Evolutionary conservation across 2,797 vertebrate genomes (phyloP).

Genomic region (Neosalanx taihuensis): DNA sequence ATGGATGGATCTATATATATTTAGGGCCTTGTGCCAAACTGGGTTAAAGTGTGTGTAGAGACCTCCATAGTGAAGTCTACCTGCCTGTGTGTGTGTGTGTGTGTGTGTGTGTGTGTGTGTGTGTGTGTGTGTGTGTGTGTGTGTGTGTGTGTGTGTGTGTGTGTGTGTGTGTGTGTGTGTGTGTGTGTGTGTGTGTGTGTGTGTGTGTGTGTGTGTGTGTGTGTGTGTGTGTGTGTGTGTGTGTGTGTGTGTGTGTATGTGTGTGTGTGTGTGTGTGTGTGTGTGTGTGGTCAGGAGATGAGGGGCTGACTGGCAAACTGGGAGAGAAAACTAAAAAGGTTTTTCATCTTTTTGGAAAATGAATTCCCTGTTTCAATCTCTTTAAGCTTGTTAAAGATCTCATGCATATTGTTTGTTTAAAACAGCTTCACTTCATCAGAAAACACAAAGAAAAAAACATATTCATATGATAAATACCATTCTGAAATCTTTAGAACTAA

Average conservation of each 20-base stretch:
- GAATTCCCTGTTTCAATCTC: slow-evolving; percentile 74
- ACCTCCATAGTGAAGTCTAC: no score
- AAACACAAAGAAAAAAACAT: slow-evolving; percentile 75
- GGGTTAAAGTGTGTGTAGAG: no score
- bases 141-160: no score
- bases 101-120: no score
- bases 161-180: slow-evolving; percentile 39
- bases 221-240: no score
- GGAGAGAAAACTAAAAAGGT: slow-evolving; percentile 37
- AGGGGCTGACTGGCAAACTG: slow-evolving; percentile 27
- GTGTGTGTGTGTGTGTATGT: slow-evolving; percentile 49
- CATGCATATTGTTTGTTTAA: slow-evolving; percentile 83
- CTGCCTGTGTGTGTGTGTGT: no score
- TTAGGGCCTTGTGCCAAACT: no score
- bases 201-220: no score
- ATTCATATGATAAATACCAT: slow-evolving; percentile 65
- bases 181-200: slow-evolving; percentile 84
- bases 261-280: slow-evolving; percentile 84
- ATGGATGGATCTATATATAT: no score
- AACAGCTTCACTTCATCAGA: slow-evolving; percentile 74
- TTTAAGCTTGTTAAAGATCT: slow-evolving; percentile 71
- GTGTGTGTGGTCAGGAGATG: background rate
- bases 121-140: no score
- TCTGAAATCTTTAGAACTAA: slow-evolving; percentile 79
- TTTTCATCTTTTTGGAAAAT: slow-evolving; percentile 76